Conservation (phyloP, 2,888 invertebrate genomes). For the Embidobia sp. region DNA sequence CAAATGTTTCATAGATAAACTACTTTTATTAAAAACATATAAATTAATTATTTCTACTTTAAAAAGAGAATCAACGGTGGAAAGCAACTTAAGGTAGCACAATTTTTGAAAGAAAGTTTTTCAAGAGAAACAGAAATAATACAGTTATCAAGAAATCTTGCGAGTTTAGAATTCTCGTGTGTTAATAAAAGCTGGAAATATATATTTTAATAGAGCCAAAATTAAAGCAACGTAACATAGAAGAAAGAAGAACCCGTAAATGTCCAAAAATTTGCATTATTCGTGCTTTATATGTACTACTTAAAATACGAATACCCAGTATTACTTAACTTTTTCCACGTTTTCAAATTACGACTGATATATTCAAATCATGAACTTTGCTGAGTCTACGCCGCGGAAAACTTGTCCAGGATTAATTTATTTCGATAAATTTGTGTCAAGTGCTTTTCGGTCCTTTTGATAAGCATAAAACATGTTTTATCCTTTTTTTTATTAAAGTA, state of each 20-base stretch:
- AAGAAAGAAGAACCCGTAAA: background rate
- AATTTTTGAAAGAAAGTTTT: no score
- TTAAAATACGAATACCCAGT: constrained; percentile 12
- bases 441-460: constrained; percentile 5
- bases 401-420: constrained; percentile 13
- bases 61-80: no score
- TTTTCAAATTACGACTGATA: constrained; percentile 19
- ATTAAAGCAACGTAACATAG: background rate
- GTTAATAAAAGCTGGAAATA: constrained; percentile 2
- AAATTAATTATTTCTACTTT: no score
- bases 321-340: constrained; percentile 13
- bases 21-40: no score
- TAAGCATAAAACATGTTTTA: background rate
- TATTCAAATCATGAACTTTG: constrained; percentile 28
- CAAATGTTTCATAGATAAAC: no score
- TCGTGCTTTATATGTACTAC: constrained; percentile 19
- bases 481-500: background rate
- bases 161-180: no score
- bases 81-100: no score
- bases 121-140: no score
- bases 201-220: constrained; percentile 7
- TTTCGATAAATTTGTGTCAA: constrained; percentile 18
- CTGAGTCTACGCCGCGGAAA: background rate
- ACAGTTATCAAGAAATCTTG: no score
- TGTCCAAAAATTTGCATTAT: constrained; percentile 16